A percentile compares a stretch with the other conserved stretches of the same genome.
These are phyloP conservation scores for Linepithema humile DNA, from an alignment of 1,140 invertebrate genomes.

Conservation along the genomic window DNA sequence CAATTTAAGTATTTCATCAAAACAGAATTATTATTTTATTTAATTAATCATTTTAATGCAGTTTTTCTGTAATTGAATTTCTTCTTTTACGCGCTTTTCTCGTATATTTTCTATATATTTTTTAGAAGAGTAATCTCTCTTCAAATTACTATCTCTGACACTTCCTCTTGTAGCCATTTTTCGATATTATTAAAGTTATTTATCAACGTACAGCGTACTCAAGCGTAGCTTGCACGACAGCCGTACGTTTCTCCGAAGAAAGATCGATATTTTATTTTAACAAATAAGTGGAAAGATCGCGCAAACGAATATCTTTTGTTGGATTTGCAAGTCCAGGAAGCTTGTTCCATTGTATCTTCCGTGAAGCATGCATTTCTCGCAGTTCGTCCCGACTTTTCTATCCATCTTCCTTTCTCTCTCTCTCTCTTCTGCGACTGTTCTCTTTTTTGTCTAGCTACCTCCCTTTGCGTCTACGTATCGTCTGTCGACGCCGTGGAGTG, in stretches of 20 bases:
- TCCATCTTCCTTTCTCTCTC: constrained; percentile 59
- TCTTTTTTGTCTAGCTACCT: constrained; percentile 20
- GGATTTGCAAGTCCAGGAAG: constrained; percentile 55
- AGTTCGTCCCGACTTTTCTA: constrained; percentile 42
- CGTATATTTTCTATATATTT: background rate
- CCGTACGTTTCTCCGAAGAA: constrained; percentile 54
- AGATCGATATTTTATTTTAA: constrained; percentile 79
- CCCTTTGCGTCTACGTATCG: constrained; percentile 53
- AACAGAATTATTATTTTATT: background rate
- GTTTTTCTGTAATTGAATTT: too few relatives aligned
- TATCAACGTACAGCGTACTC: background rate
- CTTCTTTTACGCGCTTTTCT: background rate
- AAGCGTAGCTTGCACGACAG: background rate
- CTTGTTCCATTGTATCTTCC: constrained; percentile 41
- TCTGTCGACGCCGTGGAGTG: constrained; percentile 53
- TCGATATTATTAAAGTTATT: background rate
- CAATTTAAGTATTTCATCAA: background rate
- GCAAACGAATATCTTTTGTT: constrained; percentile 64
- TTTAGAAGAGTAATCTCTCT: background rate
- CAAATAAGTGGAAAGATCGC: constrained; percentile 55
- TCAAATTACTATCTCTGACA: background rate
- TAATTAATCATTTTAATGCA: too few relatives aligned
- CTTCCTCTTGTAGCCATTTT: background rate
- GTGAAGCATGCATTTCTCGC: constrained; percentile 44
- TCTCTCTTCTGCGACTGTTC: constrained; percentile 1